A percentile compares a stretch with the other conserved stretches of the same genome.
phyloP scores from a whole-genome alignment of 2,888 invertebrate species.

The Ferrisia virgata region DNA sequence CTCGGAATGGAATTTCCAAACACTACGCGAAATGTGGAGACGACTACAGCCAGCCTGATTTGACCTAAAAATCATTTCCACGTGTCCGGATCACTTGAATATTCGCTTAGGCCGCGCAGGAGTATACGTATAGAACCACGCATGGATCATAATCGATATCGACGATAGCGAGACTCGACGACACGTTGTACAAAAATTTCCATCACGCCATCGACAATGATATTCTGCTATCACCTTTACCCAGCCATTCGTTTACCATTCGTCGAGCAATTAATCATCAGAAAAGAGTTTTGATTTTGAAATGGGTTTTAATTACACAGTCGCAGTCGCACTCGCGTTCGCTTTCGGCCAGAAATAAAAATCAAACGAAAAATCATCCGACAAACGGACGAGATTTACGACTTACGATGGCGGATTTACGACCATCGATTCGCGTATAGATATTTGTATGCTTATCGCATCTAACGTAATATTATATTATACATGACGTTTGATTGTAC shows the following conservation, averaged over 20 bases:
- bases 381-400: neutral
- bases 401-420: neutral
- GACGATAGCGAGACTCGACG: neutral
- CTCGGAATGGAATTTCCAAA: too few relatives aligned
- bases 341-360: slow-evolving; percentile 1
- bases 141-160: neutral
- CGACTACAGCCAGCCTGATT: too few relatives aligned
- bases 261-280: neutral
- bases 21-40: too few relatives aligned
- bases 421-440: neutral
- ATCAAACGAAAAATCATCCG: neutral
- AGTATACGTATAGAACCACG: too few relatives aligned
- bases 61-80: neutral
- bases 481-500: neutral
- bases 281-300: too few relatives aligned
- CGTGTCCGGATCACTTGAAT: neutral
- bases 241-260: neutral
- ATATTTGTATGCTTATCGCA: neutral
- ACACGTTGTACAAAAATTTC: neutral
- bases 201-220: neutral
- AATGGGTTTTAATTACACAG: neutral
- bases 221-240: neutral
- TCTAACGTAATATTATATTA: too few relatives aligned
- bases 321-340: too few relatives aligned
- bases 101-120: neutral